Evolutionary conservation across 2,888 invertebrate genomes (phyloP).

Genomic region (Epirrita christyi): DNA sequence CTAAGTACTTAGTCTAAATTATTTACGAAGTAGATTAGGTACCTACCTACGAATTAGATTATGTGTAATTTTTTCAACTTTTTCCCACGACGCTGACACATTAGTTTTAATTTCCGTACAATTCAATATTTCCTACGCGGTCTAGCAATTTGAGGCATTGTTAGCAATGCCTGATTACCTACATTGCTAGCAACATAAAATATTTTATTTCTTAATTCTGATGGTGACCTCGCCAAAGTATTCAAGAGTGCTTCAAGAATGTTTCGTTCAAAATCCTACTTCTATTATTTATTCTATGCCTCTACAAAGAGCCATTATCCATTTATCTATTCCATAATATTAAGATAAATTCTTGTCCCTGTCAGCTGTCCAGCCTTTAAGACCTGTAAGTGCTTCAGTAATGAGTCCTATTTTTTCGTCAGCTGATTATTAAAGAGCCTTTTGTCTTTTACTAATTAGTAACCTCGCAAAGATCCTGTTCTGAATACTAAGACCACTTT

Average conservation of each 20-base stretch:
- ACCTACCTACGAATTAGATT: too few relatives aligned
- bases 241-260: background rate
- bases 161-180: background rate
- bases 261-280: background rate
- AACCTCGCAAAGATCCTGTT: conserved; percentile 1
- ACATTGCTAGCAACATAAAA: background rate
- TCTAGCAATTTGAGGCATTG: background rate
- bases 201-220: background rate
- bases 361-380: conserved; percentile 17
- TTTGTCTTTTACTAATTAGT: conserved; percentile 17
- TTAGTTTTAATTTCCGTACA: too few relatives aligned
- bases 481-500: background rate
- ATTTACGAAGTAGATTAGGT: too few relatives aligned
- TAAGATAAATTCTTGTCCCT: conserved; percentile 22
- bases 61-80: too few relatives aligned
- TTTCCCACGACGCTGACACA: too few relatives aligned
- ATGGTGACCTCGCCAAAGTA: background rate
- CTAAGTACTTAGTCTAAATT: too few relatives aligned
- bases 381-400: conserved; percentile 18
- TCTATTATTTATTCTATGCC: background rate
- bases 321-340: conserved; percentile 21
- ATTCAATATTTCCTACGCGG: too few relatives aligned
- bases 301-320: conserved; percentile 12
- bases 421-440: conserved; percentile 17
- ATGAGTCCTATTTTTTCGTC: conserved; percentile 18